Evolutionary conservation across 2,888 invertebrate species (phyloP).

Genomic region (Drosophila subquinaria): DNA sequence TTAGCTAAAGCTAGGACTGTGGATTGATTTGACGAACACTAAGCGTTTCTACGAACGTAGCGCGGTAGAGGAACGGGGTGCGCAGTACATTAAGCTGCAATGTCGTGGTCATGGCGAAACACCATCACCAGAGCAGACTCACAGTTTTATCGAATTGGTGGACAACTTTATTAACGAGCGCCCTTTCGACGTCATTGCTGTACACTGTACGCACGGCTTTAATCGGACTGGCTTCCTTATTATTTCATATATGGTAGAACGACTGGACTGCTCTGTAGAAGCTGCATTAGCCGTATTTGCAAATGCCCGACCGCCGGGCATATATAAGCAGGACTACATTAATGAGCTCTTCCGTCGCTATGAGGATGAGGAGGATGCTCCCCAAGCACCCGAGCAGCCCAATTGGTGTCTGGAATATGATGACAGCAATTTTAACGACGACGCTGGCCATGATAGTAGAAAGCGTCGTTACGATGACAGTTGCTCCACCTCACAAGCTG

Average conservation of each 20-base stretch:
- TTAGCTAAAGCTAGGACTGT: constrained; percentile 94
- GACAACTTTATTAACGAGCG: constrained; percentile 91
- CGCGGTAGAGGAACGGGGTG: constrained; percentile 91
- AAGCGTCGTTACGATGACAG: constrained; percentile 73
- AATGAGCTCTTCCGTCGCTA: constrained; percentile 93
- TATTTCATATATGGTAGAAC: constrained; percentile 95
- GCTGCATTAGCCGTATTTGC: constrained; percentile 93
- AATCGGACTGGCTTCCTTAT: constrained; percentile 99
- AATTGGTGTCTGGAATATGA: constrained; percentile 92
- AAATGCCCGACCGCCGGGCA: constrained; percentile 93
- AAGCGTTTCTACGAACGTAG: constrained; percentile 94
- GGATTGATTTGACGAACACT: constrained; percentile 99
- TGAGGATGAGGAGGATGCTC: constrained; percentile 90
- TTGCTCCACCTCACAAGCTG: constrained; percentile 67
- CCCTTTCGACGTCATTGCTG: constrained; percentile 90
- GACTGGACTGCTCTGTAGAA: constrained; percentile 93
- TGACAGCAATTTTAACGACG: constrained; percentile 85
- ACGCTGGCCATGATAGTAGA: constrained; percentile 43
- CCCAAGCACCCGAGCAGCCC: constrained; percentile 92
- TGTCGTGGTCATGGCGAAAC: constrained; percentile 97
- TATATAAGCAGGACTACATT: constrained; percentile 98
- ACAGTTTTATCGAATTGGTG: constrained; percentile 93
- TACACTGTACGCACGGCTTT: constrained; percentile 99
- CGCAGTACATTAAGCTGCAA: constrained; percentile 94
- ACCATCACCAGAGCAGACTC: constrained; percentile 94